Percentiles rank a stretch among this genome's conserved stretches.
Conservation (phyloP, 2,797 vertebrate genomes). For the Streptopelia turtur region DNA sequence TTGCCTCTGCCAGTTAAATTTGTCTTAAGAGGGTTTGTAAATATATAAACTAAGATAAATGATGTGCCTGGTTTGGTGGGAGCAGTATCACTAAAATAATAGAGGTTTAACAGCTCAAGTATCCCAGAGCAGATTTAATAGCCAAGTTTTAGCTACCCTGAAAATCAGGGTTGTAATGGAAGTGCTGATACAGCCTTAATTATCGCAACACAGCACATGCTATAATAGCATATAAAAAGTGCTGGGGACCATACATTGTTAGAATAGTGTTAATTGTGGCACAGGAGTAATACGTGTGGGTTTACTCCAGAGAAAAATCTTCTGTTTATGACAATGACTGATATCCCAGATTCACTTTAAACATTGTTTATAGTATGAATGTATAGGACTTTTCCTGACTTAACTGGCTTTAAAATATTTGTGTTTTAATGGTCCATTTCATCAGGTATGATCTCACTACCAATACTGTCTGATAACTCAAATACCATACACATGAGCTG, state of each 20-base stretch:
- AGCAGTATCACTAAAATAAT: constrained; percentile 1
- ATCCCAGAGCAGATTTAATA: constrained; percentile 28
- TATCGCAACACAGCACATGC: neutral
- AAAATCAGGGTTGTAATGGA: neutral
- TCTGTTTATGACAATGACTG: neutral
- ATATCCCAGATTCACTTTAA: constrained; percentile 35
- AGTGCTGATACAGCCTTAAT: constrained; percentile 63
- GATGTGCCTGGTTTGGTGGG: constrained; percentile 49
- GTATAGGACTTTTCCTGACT: constrained; percentile 55
- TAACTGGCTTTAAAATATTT: constrained; percentile 61
- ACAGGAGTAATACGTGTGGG: neutral
- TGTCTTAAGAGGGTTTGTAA: constrained; percentile 58
- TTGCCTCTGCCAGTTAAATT: constrained; percentile 56
- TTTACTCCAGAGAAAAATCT: neutral
- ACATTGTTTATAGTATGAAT: constrained; percentile 58
- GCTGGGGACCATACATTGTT: constrained; percentile 7
- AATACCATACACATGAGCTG: neutral
- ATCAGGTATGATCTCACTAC: constrained; percentile 46
- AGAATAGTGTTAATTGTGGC: neutral
- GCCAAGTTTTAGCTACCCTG: constrained; percentile 29
- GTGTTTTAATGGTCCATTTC: constrained; percentile 47
- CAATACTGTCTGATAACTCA: constrained; percentile 36
- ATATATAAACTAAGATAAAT: constrained; percentile 35
- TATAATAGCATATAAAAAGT: neutral
- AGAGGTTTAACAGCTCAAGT: neutral